Evolutionary conservation across 2,888 invertebrate genomes (phyloP).

Genomic region (Nasonia oneida): DNA sequence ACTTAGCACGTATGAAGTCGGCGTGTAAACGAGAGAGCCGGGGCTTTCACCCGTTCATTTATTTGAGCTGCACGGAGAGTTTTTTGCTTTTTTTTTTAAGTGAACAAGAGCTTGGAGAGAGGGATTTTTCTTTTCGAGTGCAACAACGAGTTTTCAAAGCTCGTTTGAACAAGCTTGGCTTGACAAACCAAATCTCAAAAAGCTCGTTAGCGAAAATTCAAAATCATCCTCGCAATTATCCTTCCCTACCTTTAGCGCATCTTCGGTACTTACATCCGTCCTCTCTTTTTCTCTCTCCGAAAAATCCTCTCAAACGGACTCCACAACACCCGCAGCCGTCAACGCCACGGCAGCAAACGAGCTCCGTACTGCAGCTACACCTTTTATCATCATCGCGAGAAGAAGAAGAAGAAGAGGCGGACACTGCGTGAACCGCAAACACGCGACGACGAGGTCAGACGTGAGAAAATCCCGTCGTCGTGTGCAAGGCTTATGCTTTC

Average conservation of each 20-base stretch:
- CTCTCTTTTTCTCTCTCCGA: background rate
- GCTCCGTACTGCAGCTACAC: conserved; percentile 1
- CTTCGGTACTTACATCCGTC: background rate
- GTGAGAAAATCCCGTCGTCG: conserved; percentile 46
- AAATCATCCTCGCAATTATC: background rate
- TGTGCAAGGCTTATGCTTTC: background rate
- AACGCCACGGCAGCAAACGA: background rate
- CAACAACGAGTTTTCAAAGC: too few species aligned
- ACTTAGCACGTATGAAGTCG: background rate
- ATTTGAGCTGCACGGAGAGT: background rate
- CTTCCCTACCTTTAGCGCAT: background rate
- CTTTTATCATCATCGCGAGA: conserved; percentile 32
- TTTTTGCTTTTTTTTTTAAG: background rate
- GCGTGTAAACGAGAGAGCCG: background rate
- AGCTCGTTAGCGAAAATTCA: background rate
- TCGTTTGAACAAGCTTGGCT: too few species aligned
- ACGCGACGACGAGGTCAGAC: conserved; percentile 44
- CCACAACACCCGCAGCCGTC: background rate
- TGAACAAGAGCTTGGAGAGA: too few species aligned
- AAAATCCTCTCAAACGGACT: background rate
- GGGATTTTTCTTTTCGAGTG: too few species aligned
- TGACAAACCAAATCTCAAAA: background rate
- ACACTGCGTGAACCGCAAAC: conserved; percentile 38
- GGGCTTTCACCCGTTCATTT: conserved; percentile 17
- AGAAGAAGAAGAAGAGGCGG: conserved; percentile 16